These are phyloP conservation scores for Drosophila ogumai DNA, from an alignment of 1,140 invertebrate species.

Conservation along the genomic window DNA sequence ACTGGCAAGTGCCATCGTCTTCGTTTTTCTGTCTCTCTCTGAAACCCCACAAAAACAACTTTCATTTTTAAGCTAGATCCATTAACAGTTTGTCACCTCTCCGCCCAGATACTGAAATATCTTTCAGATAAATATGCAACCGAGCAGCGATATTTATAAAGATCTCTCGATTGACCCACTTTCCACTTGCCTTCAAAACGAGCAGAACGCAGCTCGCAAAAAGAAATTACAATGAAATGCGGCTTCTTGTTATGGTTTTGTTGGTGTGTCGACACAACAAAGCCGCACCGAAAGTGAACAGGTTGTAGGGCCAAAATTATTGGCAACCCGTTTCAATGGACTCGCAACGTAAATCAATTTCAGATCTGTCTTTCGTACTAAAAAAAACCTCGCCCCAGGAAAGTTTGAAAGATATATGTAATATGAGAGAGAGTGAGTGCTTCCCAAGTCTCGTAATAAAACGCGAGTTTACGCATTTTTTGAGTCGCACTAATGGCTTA, in stretches of 20 bases:
- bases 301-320: constrained; percentile 50
- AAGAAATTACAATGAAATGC: constrained; percentile 55
- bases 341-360: constrained; percentile 27
- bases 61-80: constrained; percentile 60
- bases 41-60: constrained; percentile 39
- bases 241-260: constrained; percentile 44
- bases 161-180: constrained; percentile 64
- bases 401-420: constrained; percentile 18
- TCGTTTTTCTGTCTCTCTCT: not conserved
- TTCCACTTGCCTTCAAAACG: constrained; percentile 39
- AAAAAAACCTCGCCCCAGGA: constrained; percentile 1
- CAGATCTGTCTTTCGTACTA: constrained; percentile 10
- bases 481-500: not conserved
- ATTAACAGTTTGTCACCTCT: constrained; percentile 57
- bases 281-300: constrained; percentile 36
- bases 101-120: constrained; percentile 40
- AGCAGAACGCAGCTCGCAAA: constrained; percentile 44
- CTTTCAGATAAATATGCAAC: constrained; percentile 60
- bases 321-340: constrained; percentile 32
- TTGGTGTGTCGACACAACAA: constrained; percentile 15
- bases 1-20: constrained; percentile 25
- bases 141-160: constrained; percentile 48
- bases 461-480: not conserved
- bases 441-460: constrained; percentile 1
- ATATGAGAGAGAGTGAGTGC: constrained; percentile 7